Evolutionary conservation across 2,113 vertebrate genomes (phyloP), one percentile per base, ranked within the genome.

Genomic region (Gnathonemus echidnorhynchus): DNA sequence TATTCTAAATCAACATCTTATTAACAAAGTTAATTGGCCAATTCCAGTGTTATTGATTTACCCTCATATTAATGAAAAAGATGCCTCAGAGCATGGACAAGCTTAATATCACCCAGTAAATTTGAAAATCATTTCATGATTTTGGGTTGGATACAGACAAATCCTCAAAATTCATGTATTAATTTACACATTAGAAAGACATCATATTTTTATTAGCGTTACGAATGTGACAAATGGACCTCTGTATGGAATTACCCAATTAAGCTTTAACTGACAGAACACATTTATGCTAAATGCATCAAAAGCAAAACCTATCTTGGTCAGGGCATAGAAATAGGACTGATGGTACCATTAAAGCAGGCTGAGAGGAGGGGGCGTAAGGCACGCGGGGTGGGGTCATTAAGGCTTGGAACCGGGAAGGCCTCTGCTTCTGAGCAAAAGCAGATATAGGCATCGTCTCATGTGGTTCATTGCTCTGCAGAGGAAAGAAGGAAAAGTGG

Each of bases 391-490:
- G 97, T 7, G 98, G 98, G 74, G 98, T 99, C 96, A 98, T 95
- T 91, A 98, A 96, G 94, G 93, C 95, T 89, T 95, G 95, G 89
- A 97, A 98, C 88, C 98, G 96, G 3, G 97, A 96, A 11, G 98
- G 97, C 56, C 98, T 96, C 42, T 99, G 98, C 93, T 99, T 99
- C 95, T 99, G 98, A 88, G 98, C 98, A 89, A 99, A 99, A 92
- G 98, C 97, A 92, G 98, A 96, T 88, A 99, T 99, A 35, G 98
- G 98, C 98, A 99, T 99, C 0, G 98, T 99, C 93, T 99, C 98
- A 52, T 97, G 98, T 92, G 98, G 98, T 91, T 99, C 98, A 0
- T 99, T 99, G 92, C 98, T 99, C 98, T 99, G 95, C 74, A 91
- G 91, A 77, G 31, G 27, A 35, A 46, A 24, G 49, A 90, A 9